Base-by-base conservation (phyloP, 2,797 vertebrate species). In the Crenichthys baileyi region DNA sequence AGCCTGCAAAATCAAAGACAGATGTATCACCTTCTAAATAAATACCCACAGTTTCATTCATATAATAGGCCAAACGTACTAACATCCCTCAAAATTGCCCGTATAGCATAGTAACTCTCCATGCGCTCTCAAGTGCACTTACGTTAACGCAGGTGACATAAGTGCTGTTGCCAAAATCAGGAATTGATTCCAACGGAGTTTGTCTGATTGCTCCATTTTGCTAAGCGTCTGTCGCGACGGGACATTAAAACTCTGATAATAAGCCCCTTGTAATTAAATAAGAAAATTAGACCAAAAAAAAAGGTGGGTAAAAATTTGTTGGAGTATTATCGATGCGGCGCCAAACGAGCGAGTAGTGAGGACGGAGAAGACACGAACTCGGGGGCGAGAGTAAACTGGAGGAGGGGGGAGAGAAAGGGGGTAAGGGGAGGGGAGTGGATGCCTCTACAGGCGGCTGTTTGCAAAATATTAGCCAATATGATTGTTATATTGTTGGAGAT, bases 101-200 rank as follows among this genome's bases (percentile, higher is more conserved):
- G 11, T 77, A 73, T 1, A 73, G 60, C 71, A 82, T 85, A 85
- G 61, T 75, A 75, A 48, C 79, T 81, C 85, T 83, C 80, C 84
- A 78, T 88, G 78, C 81, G 83, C 84, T 92, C 88, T 90, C 87
- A 90, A 89, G 86, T 90, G 84, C 93, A 96, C 96, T 96, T 95
- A 96, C 96, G 93, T 95, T 91, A 95, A 91, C 31, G 94, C 96
- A 96, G 96, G 96, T 96, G 95, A 96, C 95, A 96, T 87, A 88
- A 96, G 91, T 68, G 95, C 93, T 74, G 94, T 92, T 89, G 94
- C 94, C 92, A 96, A 92, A 94, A 96, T 95, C 95, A 96, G 89
- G 93, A 95, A 92, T 94, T 94, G 93, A 91, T 95, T 94, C 95
- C 94, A 95, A 91, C 93, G 91, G 92, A 94, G 91, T 94, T 91